Base-by-base conservation (phyloP, 2,113 vertebrate species). In the Caretta caretta region DNA sequence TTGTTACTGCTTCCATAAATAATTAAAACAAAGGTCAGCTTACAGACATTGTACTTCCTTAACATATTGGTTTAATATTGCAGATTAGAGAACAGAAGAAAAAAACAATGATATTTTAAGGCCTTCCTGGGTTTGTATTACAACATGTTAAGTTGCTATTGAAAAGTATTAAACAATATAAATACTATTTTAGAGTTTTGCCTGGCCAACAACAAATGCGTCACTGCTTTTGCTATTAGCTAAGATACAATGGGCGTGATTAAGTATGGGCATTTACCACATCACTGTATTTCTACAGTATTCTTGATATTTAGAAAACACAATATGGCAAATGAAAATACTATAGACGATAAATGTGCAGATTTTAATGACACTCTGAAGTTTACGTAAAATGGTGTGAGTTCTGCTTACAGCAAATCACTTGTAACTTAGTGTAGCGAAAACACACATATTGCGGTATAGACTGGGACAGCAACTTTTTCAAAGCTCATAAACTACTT, bases 401-500 rank as follows among this genome's bases (percentile, higher is more conserved):
- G 53, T 16, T 57, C 38, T 9, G 16, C 48, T 85, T 51, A n/a
- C 46, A 86, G 27, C 6, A 56, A 78, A 86, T 86, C 76, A 59
- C 12, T 87, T 16, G 35, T n/a, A 87, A 25, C n/a, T 42, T 24
- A 62, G 50, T n/a, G 24, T 42, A 86, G 62, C 48, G 25, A 51
- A 48, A 53, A 42, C 42, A 10, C n/a, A 22, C 13, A 51, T 48
- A 38, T n/a, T 69, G 46, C 62, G 19, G 35, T 5, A 49, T 62
- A 27, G 24, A 53, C 13, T 72, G 24, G 78, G 98, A 98, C 98
- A 98, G 97, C 98, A 98, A 98, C 98, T 98, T 98, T 98, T 98
- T 98, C 98, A 97, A 98, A 97, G 98, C 97, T 98, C 98, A 98
- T 98, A 99, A 99, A 98, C 98, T 98, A 98, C 98, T 91, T 96